phyloP scores from a whole-genome alignment of 2,888 invertebrate genomes.

The Brenthis ino region DNA sequence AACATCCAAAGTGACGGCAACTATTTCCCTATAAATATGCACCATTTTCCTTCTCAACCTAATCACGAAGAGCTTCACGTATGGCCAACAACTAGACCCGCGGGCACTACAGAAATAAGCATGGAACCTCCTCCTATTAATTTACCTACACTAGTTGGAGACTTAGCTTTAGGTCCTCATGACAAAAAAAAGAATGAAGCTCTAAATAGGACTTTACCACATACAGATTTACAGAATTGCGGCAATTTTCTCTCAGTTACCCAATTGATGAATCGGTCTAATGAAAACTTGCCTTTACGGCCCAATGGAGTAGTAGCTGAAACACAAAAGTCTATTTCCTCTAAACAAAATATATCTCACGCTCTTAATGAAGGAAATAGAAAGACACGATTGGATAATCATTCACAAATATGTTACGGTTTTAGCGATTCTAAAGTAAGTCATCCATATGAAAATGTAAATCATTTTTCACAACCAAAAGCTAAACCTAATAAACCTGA shows the following conservation, averaged over 20 bases:
- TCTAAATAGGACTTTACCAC: conserved; percentile 53
- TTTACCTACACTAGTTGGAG: conserved; percentile 73
- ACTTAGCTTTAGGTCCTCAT: conserved; percentile 74
- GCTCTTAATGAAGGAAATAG: conserved; percentile 59
- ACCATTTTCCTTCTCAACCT: conserved; percentile 66
- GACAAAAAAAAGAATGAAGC: conserved; percentile 72
- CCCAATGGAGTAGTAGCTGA: conserved; percentile 61
- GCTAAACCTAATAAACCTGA: conserved; percentile 59
- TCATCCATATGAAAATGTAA: conserved; percentile 61
- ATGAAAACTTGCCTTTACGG: conserved; percentile 63
- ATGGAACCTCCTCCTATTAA: conserved; percentile 78
- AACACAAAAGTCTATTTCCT: conserved; percentile 50
- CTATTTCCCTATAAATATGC: conserved; percentile 73
- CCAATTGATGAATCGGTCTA: conserved; percentile 74
- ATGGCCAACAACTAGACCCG: conserved; percentile 71
- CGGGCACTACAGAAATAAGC: conserved; percentile 75
- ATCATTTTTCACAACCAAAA: conserved; percentile 63
- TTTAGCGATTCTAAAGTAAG: conserved; percentile 65
- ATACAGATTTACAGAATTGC: conserved; percentile 68
- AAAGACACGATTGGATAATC: conserved; percentile 64
- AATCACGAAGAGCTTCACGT: conserved; percentile 71
- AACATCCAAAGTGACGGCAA: conserved; percentile 64
- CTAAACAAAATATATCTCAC: conserved; percentile 62
- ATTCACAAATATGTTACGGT: conserved; percentile 65
- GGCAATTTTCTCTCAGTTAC: conserved; percentile 75